Evolutionary conservation across 92 coral and sea anemone species (phyloP).

Genomic region (Ricordea florida): DNA sequence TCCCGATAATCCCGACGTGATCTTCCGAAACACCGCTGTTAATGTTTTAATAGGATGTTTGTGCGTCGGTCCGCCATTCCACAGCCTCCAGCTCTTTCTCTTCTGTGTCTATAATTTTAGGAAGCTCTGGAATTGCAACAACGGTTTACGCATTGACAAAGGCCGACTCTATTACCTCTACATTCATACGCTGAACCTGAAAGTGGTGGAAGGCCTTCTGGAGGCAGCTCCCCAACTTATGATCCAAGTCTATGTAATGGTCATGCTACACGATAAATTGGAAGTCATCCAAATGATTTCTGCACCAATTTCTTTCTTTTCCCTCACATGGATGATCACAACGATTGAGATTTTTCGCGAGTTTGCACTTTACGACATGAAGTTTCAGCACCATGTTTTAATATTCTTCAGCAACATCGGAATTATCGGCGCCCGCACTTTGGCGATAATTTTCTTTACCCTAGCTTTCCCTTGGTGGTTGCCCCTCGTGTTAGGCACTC

Average conservation of each 20-base stretch:
- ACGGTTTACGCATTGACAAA: constrained; percentile 10
- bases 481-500: neutral
- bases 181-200: constrained; percentile 20
- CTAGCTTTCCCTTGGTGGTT: neutral
- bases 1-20: neutral
- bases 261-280: neutral
- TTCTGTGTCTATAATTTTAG: constrained; percentile 19
- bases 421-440: constrained; percentile 11
- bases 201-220: constrained; percentile 31
- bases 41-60: constrained; percentile 3
- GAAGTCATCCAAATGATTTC: constrained; percentile 6
- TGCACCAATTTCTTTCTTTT: constrained; percentile 5
- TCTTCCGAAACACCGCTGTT: constrained; percentile 9
- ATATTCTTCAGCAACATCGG: constrained; percentile 17
- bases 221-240: constrained; percentile 32
- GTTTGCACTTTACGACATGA: neutral
- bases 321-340: constrained; percentile 19
- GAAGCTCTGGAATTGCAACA: constrained; percentile 1
- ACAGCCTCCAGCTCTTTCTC: constrained; percentile 27
- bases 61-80: constrained; percentile 25
- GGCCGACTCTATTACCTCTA: constrained; percentile 31
- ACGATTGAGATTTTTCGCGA: constrained; percentile 4
- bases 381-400: neutral
- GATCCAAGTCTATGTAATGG: constrained; percentile 21
- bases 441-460: constrained; percentile 6